Percentiles rank a stretch among this genome's conserved stretches.
These are phyloP conservation scores for Pachypsylla venusta DNA, from an alignment of 1,140 invertebrate species.

Conservation along the genomic window DNA sequence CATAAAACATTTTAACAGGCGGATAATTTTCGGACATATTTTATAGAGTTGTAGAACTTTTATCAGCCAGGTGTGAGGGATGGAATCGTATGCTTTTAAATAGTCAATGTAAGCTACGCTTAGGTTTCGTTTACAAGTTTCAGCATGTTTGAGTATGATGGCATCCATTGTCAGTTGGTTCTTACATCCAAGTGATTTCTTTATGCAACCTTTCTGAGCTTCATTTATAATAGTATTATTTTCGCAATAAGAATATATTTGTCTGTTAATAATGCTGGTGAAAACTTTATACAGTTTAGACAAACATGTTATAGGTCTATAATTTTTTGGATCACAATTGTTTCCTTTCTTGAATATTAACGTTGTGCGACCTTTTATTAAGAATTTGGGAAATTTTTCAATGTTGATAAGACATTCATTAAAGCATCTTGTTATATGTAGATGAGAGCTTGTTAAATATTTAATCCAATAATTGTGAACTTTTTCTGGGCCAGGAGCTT, in stretches of 20 bases:
- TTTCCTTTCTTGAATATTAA: neutral
- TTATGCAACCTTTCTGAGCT: constrained; percentile 23
- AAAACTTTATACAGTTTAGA: constrained; percentile 11
- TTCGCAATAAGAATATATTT: constrained; percentile 10
- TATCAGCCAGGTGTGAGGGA: constrained; percentile 20
- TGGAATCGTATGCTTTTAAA: constrained; percentile 19
- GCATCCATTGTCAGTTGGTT: constrained; percentile 20
- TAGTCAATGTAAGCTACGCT: constrained; percentile 20
- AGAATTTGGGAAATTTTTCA: neutral
- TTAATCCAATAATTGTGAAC: constrained; percentile 22
- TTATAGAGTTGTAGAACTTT: constrained; percentile 18
- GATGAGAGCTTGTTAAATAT: neutral
- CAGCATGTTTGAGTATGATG: constrained; percentile 17
- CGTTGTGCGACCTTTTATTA: neutral
- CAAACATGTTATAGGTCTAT: constrained; percentile 13
- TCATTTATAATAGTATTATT: constrained; percentile 17
- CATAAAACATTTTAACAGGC: neutral
- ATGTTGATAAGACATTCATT: neutral
- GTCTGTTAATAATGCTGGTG: constrained; percentile 4
- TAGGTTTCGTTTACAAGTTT: constrained; percentile 14
- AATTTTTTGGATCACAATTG: neutral
- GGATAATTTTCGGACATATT: constrained; percentile 4
- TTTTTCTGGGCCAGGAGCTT: constrained; percentile 19
- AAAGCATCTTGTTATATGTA: neutral
- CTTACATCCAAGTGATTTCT: constrained; percentile 18